Percentiles rank a stretch among this genome's conserved stretches.
Conservation (phyloP, 2,113 vertebrate species). For the Tetraodon nigroviridis region DNA sequence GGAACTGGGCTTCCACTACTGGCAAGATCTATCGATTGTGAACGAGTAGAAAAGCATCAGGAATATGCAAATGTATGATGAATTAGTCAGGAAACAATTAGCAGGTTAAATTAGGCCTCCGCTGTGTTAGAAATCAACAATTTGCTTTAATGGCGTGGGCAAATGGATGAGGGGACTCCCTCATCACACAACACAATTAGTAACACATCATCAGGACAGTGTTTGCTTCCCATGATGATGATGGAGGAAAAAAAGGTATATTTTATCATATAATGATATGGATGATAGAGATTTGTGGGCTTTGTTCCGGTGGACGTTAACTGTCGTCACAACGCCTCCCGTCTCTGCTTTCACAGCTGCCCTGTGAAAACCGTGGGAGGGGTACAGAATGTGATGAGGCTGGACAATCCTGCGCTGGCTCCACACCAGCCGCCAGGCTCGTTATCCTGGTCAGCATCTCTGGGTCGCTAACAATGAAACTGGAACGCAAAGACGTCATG, state of each 20-base stretch:
- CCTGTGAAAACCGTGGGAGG: constrained; percentile 28
- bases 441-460: constrained; percentile 79
- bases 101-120: not conserved
- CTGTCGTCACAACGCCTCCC: not conserved
- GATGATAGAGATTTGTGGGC: not conserved
- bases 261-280: no score
- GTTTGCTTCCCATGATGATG: not conserved
- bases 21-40: constrained; percentile 79
- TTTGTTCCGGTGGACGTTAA: constrained; percentile 1
- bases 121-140: not conserved
- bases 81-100: constrained; percentile 1
- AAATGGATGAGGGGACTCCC: constrained; percentile 2
- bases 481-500: constrained; percentile 53
- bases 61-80: not conserved
- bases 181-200: not conserved
- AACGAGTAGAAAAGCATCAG: not conserved
- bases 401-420: constrained; percentile 62
- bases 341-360: constrained; percentile 35
- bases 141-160: constrained; percentile 5
- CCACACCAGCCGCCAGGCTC: constrained; percentile 56
- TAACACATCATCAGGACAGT: not conserved
- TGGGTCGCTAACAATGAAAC: constrained; percentile 72
- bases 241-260: no score
- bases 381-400: constrained; percentile 80
- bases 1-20: constrained; percentile 84